Conservation (phyloP, 2,113 vertebrate species). For the Cynocephalus volans region DNA sequence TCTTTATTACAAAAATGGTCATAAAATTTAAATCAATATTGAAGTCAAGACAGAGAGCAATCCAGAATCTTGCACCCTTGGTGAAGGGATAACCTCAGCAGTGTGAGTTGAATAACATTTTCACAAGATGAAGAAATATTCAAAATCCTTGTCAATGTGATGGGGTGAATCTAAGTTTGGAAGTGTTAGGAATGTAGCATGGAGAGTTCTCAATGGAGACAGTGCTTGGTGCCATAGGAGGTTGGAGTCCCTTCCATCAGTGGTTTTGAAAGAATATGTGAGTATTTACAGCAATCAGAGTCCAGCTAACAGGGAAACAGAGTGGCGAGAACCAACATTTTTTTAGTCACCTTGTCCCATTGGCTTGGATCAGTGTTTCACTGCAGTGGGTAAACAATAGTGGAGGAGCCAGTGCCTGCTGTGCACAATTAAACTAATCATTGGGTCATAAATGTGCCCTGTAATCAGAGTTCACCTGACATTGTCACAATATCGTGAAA, state of each 20-base stretch:
- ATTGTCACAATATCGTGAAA: not conserved
- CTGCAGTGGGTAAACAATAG: not conserved
- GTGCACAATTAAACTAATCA: not conserved
- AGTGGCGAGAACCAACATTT: not conserved
- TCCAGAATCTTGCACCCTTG: not conserved
- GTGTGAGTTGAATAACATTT: not conserved
- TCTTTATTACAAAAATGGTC: not conserved
- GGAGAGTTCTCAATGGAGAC: not conserved
- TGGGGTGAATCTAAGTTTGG: not conserved
- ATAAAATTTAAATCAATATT: not conserved
- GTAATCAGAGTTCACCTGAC: not conserved
- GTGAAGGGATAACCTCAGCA: not conserved
- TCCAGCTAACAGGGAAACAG: not conserved
- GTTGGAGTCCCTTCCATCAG: not conserved
- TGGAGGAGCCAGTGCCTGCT: not conserved
- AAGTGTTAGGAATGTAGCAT: not conserved
- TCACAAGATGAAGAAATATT: not conserved
- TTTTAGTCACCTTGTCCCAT: not conserved
- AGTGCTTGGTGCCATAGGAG: not conserved
- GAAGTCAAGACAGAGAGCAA: not conserved
- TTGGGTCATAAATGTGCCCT: not conserved
- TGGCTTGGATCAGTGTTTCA: not conserved
- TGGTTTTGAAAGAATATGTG: not conserved
- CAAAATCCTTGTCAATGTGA: not conserved
- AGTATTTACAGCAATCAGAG: not conserved